A percentile compares a stretch with the other conserved stretches of the same genome.
Conservation (phyloP, 1,140 invertebrate genomes). For the Magallana angulata region DNA sequence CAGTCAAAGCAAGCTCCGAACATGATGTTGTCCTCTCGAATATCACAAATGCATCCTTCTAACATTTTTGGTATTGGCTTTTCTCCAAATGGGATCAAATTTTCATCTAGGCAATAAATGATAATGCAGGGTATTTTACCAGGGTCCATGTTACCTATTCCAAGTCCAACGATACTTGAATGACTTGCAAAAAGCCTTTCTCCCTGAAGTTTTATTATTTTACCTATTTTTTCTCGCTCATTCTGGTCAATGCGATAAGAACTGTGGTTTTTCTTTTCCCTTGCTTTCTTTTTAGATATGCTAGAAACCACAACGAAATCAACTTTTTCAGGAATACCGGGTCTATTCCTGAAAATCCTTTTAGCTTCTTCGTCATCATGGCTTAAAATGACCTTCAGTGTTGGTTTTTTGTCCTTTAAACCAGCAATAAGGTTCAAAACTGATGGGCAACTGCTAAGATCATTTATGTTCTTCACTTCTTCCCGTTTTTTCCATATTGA, state of each 20-base stretch:
- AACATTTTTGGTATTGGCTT: background rate
- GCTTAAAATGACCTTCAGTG: background rate
- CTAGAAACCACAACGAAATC: too few species aligned
- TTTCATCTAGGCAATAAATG: background rate
- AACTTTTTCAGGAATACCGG: too few species aligned
- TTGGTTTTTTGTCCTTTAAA: background rate
- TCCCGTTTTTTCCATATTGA: too few species aligned
- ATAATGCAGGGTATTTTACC: background rate
- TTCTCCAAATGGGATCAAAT: background rate
- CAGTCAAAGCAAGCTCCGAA: background rate
- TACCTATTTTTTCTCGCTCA: background rate
- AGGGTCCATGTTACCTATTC: background rate
- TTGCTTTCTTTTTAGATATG: background rate
- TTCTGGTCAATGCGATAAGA: too few species aligned
- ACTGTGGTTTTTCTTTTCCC: background rate
- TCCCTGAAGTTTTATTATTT: background rate
- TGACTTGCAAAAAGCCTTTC: background rate
- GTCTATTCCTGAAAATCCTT: background rate
- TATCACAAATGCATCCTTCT: background rate
- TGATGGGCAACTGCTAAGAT: too few species aligned
- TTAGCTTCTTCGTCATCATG: background rate
- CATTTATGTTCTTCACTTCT: too few species aligned
- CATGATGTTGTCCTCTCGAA: background rate
- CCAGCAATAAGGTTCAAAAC: background rate
- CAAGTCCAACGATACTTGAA: background rate